A percentile compares a stretch with the other conserved stretches of the same genome.
phyloP scores from a whole-genome alignment of 2,888 invertebrate genomes.

The Coleophora deauratella region DNA sequence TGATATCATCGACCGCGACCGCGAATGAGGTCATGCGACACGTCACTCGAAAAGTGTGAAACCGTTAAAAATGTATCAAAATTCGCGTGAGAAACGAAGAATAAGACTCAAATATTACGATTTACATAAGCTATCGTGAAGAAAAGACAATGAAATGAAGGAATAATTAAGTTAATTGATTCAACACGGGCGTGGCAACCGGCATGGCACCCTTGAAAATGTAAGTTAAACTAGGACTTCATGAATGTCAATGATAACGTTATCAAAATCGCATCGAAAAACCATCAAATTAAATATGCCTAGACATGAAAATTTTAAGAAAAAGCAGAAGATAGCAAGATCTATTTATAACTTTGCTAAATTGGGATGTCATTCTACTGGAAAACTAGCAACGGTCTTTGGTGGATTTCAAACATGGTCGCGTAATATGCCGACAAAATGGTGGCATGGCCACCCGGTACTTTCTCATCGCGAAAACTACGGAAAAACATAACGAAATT shows the following conservation, averaged over 20 bases:
- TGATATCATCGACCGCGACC: conserved; percentile 42
- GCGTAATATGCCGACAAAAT: conserved; percentile 51
- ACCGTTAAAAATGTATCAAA: too few species aligned
- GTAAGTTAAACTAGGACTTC: background rate
- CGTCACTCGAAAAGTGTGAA: conserved; percentile 23
- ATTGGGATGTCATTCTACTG: conserved; percentile 2
- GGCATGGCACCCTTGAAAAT: conserved; percentile 28
- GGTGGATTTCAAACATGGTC: conserved; percentile 20
- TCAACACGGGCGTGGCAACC: conserved; percentile 22
- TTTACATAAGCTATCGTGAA: too few species aligned
- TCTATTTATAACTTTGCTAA: conserved; percentile 3
- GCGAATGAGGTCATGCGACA: conserved; percentile 28
- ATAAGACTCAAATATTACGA: too few species aligned
- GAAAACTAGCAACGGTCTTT: conserved; percentile 15
- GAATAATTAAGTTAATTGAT: conserved; percentile 2
- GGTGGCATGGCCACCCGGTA: conserved; percentile 52
- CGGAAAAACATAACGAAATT: conserved; percentile 6
- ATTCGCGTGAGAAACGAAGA: too few species aligned
- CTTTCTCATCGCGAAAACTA: conserved; percentile 17
- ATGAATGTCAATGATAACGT: background rate
- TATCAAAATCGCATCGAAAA: conserved; percentile 5
- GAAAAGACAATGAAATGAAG: too few species aligned
- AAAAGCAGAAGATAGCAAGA: conserved; percentile 17
- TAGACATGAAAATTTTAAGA: background rate
- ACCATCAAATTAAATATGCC: too few species aligned